Evolutionary conservation across 1,140 invertebrate species (phyloP).

Genomic region (Diorhabda elongata): DNA sequence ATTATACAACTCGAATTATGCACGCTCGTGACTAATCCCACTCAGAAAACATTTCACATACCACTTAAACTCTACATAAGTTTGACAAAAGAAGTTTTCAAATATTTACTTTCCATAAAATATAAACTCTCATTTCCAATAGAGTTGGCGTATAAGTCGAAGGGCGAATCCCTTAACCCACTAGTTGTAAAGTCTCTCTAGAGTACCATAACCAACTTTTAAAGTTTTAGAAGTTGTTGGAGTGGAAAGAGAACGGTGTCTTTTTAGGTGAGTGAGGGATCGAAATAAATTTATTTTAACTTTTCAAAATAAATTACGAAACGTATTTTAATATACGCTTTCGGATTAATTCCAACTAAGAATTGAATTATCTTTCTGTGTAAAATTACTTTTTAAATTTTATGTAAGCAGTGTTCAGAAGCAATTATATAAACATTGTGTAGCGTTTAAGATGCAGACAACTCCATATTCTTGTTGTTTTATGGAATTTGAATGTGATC

Average conservation of each 20-base stretch:
- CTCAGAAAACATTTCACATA: background rate
- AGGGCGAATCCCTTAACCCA: constrained; percentile 16
- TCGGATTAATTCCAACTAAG: too few species aligned
- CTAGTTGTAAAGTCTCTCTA: constrained; percentile 18
- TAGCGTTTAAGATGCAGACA: too few species aligned
- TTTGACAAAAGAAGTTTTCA: background rate
- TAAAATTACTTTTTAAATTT: too few species aligned
- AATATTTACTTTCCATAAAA: background rate
- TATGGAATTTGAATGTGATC: too few species aligned
- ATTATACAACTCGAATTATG: too few species aligned
- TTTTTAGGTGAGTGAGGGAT: constrained; percentile 16
- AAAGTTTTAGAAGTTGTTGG: constrained; percentile 18
- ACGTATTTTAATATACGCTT: background rate
- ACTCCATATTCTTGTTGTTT: too few species aligned
- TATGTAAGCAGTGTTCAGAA: too few species aligned
- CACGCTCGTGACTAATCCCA: too few species aligned
- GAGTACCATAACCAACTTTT: constrained; percentile 21
- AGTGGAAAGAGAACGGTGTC: constrained; percentile 22
- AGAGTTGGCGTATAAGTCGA: constrained; percentile 6
- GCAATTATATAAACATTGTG: too few species aligned
- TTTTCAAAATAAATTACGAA: constrained; percentile 19
- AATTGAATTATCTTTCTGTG: too few species aligned
- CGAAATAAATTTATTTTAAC: constrained; percentile 18
- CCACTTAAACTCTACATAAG: background rate
- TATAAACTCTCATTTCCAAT: background rate